These are phyloP conservation scores for Rhingia campestris DNA, from an alignment of 2,888 invertebrate genomes.

Conservation along the genomic window DNA sequence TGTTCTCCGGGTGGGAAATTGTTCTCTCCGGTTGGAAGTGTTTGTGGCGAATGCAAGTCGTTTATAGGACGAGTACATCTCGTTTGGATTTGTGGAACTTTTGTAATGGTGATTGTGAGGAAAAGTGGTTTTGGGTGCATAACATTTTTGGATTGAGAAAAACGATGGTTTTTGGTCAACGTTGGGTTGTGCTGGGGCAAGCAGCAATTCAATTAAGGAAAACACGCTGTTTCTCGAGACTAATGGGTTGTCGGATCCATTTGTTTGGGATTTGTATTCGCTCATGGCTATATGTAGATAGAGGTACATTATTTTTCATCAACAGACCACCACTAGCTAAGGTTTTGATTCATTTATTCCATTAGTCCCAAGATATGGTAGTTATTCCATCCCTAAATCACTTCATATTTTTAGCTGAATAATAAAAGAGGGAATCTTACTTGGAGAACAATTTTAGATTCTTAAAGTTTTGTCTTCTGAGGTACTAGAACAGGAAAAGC, in stretches of 20 bases:
- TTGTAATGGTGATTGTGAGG: neutral
- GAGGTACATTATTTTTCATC: neutral
- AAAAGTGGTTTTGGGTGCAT: slow-evolving; percentile 9
- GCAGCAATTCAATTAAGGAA: slow-evolving; percentile 13
- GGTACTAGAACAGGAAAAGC: too few relatives aligned
- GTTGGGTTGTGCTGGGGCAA: slow-evolving; percentile 16
- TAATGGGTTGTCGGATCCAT: neutral
- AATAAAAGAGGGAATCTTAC: too few relatives aligned
- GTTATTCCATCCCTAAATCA: too few relatives aligned
- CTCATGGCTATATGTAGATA: neutral
- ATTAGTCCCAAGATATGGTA: too few relatives aligned
- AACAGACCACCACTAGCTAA: too few relatives aligned
- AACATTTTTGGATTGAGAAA: neutral
- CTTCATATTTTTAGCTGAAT: too few relatives aligned
- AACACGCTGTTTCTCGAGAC: neutral
- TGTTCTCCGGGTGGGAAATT: slow-evolving; percentile 25
- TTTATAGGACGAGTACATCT: neutral
- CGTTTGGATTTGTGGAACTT: slow-evolving; percentile 6
- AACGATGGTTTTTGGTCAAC: slow-evolving; percentile 1
- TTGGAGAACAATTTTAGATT: too few relatives aligned
- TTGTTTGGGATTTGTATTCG: neutral
- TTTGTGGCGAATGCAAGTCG: neutral
- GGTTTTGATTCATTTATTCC: too few relatives aligned
- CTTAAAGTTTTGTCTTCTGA: too few relatives aligned
- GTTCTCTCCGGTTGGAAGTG: neutral